phyloP scores from a whole-genome alignment of 2,888 invertebrate species.

The Drosophila kanekoi region DNA sequence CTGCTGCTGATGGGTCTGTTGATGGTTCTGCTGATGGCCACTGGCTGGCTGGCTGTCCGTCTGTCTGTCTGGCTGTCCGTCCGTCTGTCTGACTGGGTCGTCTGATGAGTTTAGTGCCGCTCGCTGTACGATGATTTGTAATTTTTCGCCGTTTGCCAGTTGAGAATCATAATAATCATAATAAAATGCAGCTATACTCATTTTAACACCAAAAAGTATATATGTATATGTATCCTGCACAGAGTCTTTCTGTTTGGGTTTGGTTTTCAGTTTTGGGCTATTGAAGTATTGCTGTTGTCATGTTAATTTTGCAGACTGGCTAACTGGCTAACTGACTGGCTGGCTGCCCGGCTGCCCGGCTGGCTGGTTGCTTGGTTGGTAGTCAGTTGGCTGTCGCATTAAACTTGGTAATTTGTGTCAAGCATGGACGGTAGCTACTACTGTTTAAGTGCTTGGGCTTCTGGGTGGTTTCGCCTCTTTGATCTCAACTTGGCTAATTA shows the following conservation, averaged over 20 bases:
- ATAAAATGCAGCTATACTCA: slow-evolving; percentile 81
- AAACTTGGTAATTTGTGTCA: slow-evolving; percentile 79
- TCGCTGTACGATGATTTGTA: slow-evolving; percentile 73
- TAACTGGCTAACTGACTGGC: slow-evolving; percentile 4
- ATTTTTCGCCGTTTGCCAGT: slow-evolving; percentile 64
- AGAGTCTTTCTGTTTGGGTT: slow-evolving; percentile 16
- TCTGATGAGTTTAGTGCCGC: slow-evolving; percentile 75
- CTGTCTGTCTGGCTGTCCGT: background rate
- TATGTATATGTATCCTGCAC: slow-evolving; percentile 23
- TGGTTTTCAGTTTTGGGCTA: slow-evolving; percentile 22
- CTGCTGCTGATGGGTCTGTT: slow-evolving; percentile 40
- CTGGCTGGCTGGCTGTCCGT: slow-evolving; percentile 9
- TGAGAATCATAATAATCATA: slow-evolving; percentile 81
- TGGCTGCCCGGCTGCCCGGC: background rate
- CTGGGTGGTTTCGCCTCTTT: slow-evolving; percentile 70
- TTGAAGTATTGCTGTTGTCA: slow-evolving; percentile 76
- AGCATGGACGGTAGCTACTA: slow-evolving; percentile 73
- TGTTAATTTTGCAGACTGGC: slow-evolving; percentile 64
- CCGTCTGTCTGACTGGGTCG: slow-evolving; percentile 37
- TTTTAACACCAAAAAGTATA: slow-evolving; percentile 78
- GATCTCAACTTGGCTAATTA: slow-evolving; percentile 70
- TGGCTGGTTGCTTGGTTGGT: slow-evolving; percentile 4
- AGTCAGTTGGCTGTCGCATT: slow-evolving; percentile 64
- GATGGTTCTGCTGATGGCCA: slow-evolving; percentile 51
- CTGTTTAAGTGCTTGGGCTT: slow-evolving; percentile 70